A percentile compares a stretch with the other conserved stretches of the same genome.
Evolutionary conservation across 2,113 vertebrate species (phyloP).

Genomic region (Tychaedon coryphoeus): DNA sequence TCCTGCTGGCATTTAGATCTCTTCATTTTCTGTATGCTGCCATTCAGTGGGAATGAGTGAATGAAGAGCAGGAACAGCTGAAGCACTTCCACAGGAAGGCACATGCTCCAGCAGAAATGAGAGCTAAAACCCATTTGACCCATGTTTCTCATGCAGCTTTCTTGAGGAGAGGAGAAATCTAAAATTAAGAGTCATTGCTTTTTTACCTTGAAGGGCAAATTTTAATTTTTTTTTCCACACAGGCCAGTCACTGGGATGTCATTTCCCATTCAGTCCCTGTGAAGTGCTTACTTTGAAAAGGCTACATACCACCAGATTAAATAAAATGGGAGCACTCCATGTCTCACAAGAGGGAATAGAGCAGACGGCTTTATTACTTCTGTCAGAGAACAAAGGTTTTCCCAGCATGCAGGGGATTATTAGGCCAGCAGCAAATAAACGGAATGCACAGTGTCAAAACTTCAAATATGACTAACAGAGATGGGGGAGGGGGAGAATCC

Average conservation of each 20-base stretch:
- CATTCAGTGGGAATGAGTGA: conserved; percentile 79
- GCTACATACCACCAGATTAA: conserved; percentile 74
- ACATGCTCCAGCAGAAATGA: conserved; percentile 32
- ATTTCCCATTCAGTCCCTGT: conserved; percentile 66
- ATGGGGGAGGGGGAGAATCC: background rate
- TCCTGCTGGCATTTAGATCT: conserved; percentile 95
- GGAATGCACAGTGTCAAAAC: conserved; percentile 58
- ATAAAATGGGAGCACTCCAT: conserved; percentile 72
- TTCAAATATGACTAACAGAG: conserved; percentile 67
- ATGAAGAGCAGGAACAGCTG: conserved; percentile 47
- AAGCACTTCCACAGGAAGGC: conserved; percentile 57
- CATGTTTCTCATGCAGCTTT: conserved; percentile 2
- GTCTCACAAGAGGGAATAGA: conserved; percentile 76
- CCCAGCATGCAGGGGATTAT: conserved; percentile 76
- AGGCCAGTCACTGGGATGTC: conserved; percentile 57
- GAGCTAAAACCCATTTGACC: conserved; percentile 71
- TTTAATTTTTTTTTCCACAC: conserved; percentile 34
- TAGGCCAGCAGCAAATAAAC: conserved; percentile 77
- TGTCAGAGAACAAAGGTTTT: conserved; percentile 81
- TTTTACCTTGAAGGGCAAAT: conserved; percentile 46
- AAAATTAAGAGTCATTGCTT: conserved; percentile 9
- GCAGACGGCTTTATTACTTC: conserved; percentile 82
- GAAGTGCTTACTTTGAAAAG: conserved; percentile 81
- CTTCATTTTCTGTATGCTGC: conserved; percentile 88
- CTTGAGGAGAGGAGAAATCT: background rate